Base-by-base conservation (phyloP, 2,888 invertebrate species). In the Platynereis dumerilii region DNA sequence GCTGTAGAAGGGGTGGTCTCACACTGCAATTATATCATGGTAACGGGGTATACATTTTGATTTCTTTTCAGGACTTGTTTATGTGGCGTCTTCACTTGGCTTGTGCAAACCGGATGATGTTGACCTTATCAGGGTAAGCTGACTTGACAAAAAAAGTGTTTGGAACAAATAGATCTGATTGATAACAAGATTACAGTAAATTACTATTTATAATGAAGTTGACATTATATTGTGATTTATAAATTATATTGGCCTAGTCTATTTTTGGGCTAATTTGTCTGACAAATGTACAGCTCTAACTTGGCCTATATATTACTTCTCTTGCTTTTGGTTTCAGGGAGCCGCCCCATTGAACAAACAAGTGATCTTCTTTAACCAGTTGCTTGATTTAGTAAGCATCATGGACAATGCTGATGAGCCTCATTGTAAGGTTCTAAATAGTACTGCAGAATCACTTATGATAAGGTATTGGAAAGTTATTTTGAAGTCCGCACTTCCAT, bases 21-120 rank as follows among this genome's bases (percentile, higher is more conserved):
- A n/a, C n/a, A n/a, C n/a, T n/a, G n/a, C n/a, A n/a, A n/a, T n/a
- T n/a, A n/a, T n/a, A n/a, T n/a, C n/a, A n/a, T n/a, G n/a, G n/a
- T n/a, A n/a, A n/a, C n/a, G n/a, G n/a, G n/a, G n/a, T n/a, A n/a
- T n/a, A n/a, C n/a, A n/a, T n/a, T n/a, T 24, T 52, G 7, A 5
- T 28, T 17, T 28, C 55, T 55, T 24, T 71, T 7, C 67, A 80
- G 80, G 78, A 59, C 58, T 80, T 55, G 66, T 81, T 64, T 76
- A 72, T 72, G 79, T 80, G 39, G 74, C 77, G 3, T 77, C 76
- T 22, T 74, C 72, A n/a, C 69, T 81, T 24, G 80, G 81, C 1
- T 64, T 81, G 20, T 81, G 81, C 68, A 68, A 72, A 65, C 70
- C 73, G 60, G 76, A 80, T 71, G 80, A 81, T 74, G 76, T 78